Conservation (phyloP, 1,140 invertebrate species). For the Bombus vancouverensis region DNA sequence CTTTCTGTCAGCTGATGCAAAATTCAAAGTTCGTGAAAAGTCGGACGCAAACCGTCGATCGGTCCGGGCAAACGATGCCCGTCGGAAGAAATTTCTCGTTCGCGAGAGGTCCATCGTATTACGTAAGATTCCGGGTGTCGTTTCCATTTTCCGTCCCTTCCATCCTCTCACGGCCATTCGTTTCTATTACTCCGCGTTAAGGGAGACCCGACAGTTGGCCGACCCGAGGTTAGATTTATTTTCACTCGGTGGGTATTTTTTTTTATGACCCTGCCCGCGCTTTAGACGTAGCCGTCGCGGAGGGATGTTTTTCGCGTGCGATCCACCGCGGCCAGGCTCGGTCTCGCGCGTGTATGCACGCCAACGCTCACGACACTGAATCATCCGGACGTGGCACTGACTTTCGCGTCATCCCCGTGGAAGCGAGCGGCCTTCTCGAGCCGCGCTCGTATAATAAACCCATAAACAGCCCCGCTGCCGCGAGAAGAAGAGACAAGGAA, state of each 20-base stretch:
- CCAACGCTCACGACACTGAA: constrained; percentile 28
- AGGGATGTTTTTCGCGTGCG: constrained; percentile 69
- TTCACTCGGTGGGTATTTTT: constrained; percentile 79
- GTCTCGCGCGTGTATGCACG: constrained; percentile 40
- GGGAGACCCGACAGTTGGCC: constrained; percentile 57
- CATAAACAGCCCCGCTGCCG: constrained; percentile 79
- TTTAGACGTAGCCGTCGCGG: constrained; percentile 64
- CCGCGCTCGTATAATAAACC: constrained; percentile 81
- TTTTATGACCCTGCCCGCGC: constrained; percentile 76
- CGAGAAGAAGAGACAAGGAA: constrained; percentile 12
- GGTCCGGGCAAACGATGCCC: background rate
- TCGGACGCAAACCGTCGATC: background rate
- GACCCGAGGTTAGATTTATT: constrained; percentile 79
- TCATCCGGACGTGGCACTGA: constrained; percentile 2
- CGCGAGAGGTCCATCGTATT: background rate
- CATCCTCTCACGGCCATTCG: constrained; percentile 71
- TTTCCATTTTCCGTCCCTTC: constrained; percentile 46
- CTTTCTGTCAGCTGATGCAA: fast-evolving
- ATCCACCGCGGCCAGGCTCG: constrained; percentile 56
- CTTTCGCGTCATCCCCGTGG: constrained; percentile 18
- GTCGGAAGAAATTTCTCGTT: background rate
- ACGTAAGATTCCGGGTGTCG: constrained; percentile 30
- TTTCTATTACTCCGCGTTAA: constrained; percentile 79
- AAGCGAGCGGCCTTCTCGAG: constrained; percentile 66
- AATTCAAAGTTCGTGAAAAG: background rate